phyloP scores from a whole-genome alignment of 2,888 invertebrate species.

The Cerastoderma edule region DNA sequence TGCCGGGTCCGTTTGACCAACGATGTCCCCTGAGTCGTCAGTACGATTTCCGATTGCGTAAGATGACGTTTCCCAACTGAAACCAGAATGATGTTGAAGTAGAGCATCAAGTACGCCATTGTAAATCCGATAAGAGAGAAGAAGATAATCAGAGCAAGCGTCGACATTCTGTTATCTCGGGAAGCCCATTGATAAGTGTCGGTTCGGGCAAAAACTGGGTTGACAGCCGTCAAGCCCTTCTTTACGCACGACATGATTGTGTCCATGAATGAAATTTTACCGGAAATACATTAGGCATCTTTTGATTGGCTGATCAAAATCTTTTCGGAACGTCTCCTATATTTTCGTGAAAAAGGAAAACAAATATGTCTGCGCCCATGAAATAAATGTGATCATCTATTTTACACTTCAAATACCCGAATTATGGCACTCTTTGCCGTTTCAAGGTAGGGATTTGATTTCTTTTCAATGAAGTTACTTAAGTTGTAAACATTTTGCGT shows the following conservation, averaged over 20 bases:
- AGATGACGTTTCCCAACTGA: constrained; percentile 22
- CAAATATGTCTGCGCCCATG: constrained; percentile 65
- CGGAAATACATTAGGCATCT: constrained; percentile 62
- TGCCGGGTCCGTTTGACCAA: constrained; percentile 59
- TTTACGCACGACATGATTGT: constrained; percentile 53
- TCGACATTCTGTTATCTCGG: constrained; percentile 52
- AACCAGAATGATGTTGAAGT: constrained; percentile 19
- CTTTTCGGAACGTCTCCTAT: background rate
- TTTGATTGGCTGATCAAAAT: constrained; percentile 54
- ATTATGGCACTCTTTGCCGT: constrained; percentile 63
- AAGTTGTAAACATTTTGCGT: too few species aligned
- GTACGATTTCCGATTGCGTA: constrained; percentile 13
- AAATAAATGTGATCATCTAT: constrained; percentile 6
- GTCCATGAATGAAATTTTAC: constrained; percentile 25
- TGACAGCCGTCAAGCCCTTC: constrained; percentile 47
- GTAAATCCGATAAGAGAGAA: constrained; percentile 56
- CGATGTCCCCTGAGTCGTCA: constrained; percentile 25
- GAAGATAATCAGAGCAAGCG: constrained; percentile 46
- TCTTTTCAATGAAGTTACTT: too few species aligned
- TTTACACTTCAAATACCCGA: constrained; percentile 19
- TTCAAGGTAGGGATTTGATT: too few species aligned
- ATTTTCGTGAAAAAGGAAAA: background rate
- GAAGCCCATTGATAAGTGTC: constrained; percentile 37
- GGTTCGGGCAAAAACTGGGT: constrained; percentile 33
- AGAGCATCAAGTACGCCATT: constrained; percentile 57